Base-by-base conservation (phyloP, 2,113 vertebrate genomes). In the Galbula dea region DNA sequence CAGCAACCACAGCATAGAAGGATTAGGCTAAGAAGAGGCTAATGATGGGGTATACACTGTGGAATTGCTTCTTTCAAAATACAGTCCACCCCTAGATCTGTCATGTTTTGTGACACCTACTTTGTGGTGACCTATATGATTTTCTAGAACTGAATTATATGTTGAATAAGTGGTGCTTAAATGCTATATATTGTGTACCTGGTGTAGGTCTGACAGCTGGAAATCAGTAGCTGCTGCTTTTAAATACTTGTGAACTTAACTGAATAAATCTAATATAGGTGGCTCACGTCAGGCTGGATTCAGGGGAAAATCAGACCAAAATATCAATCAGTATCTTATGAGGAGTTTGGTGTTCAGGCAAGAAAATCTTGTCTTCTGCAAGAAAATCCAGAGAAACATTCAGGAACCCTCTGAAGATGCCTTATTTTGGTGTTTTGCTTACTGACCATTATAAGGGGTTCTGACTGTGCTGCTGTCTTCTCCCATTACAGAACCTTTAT, bases 21-120 rank as follows among this genome's bases (percentile, higher is more conserved):
- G 23, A 43, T 49, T 37, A 43, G 18, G 39, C 51, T 74, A 39
- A 30, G 61, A 88, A 74, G 39, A 45, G 8, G 21, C 4, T 69
- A 29, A 52, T 54, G 32, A 62, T 2, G 4, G 10, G 54, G 2
- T 51, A 9, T 4, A 9, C 9, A 1, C 5, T 55, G 52, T 66
- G 21, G 55, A 49, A 83, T 20, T 3, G 3, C 27, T 3, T 52
- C 18, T 76, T 21, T 43, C 19, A 51, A 75, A 62, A 27, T 6
- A 8, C 10, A 68, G 34, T 49, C 75, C 22, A 8, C 13, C 45
- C 15, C 23, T 26, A 8, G 27, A 13, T n/a, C 54, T 26, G 19
- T 23, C 27, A 45, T 29, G 34, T 23, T 14, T 63, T 67, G 32
- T 2, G 1, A 36, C 29, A 29, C 13, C 0, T n/a, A 1, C n/a